Evolutionary conservation across 2,113 vertebrate genomes (phyloP), one percentile per base, ranked within the genome.

Genomic region (Hippopotamus amphibius): DNA sequence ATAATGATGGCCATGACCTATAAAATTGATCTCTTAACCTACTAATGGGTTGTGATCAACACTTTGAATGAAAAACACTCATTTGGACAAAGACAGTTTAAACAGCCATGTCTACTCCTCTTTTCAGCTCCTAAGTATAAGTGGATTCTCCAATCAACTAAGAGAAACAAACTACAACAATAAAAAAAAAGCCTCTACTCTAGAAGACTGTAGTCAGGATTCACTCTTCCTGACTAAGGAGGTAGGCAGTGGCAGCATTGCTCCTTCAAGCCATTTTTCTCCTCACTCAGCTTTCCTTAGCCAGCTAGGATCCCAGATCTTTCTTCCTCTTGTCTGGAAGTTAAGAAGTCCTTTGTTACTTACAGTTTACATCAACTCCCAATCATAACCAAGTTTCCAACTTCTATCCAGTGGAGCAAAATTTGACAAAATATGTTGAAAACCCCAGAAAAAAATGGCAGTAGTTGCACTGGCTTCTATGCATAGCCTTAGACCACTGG

Each of bases 11-110:
- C 55, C 30, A 41, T 84, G 6, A 48, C 21, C 16, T 92, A 92
- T 61, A 50, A 84, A 81, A 57, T 14, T 69, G 9, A 77, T 85
- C 76, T 96, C 50, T 96, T 81, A 86, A 71, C 26, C 16, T 30
- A 76, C 7, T 57, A 94, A 81, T 16, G 28, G 7, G 5, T 48
- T 86, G 8, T 13, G 82, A 88, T 85, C n/a, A 57, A 90, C 17
- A 80, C 3, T 92, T 68, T 94, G 19, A 69, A 66, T n/a, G 50
- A 80, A 55, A 93, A 97, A 63, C 7, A 93, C 11, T 88, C 3
- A 72, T 71, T 85, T 82, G 41, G 22, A 63, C 41, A 68, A 57
- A 83, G 46, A 68, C 76, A 3, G 1, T 77, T 88, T 86, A 53
- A 92, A 43, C 8, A 85, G 9, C 24, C 24, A 81, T 68, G 22